Base-by-base conservation (phyloP, 2,797 vertebrate species). In the Rhadinocentrus ornatus region DNA sequence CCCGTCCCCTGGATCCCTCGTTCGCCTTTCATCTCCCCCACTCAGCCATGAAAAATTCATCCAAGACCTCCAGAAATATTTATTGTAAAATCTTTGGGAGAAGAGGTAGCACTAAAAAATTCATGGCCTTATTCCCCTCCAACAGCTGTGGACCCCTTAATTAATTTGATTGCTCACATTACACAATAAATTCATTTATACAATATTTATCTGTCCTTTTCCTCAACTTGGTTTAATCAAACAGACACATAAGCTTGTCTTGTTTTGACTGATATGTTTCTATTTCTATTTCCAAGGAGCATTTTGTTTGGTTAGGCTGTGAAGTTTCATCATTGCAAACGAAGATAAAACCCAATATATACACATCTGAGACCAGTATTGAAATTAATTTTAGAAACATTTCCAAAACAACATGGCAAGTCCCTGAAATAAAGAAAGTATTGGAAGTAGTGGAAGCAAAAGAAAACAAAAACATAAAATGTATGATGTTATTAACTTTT, bases 131-230 rank as follows among this genome's bases (percentile, higher is more conserved):
- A 91, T 94, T 94, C 95, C 91, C 90, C 95, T 94, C 94, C 94
- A 96, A 96, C 95, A 98, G 96, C 96, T 97, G 95, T 95, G 94
- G 93, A 96, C 95, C 95, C 93, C 94, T 95, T 97, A 96, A 97
- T 98, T 97, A 97, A 96, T 95, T 95, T 97, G 95, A 97, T 97
- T 96, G 95, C 95, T 92, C 92, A 86, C 89, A 94, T 94, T 94
- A 94, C 85, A 93, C 92, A 92, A 93, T 94, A 93, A 90, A 94
- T 91, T 86, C 39, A 86, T 93, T 93, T 87, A 93, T 92, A 89
- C 91, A 92, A 93, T 92, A 93, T 94, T 92, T 90, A 93, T 93
- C 83, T 71, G 69, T 73, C 83, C 83, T 86, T 72, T 82, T 60
- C 61, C 74, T 78, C 78, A 82, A 88, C 85, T 81, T 77, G 69